phyloP scores from a whole-genome alignment of 2,797 vertebrate genomes.

The Carduelis carduelis region DNA sequence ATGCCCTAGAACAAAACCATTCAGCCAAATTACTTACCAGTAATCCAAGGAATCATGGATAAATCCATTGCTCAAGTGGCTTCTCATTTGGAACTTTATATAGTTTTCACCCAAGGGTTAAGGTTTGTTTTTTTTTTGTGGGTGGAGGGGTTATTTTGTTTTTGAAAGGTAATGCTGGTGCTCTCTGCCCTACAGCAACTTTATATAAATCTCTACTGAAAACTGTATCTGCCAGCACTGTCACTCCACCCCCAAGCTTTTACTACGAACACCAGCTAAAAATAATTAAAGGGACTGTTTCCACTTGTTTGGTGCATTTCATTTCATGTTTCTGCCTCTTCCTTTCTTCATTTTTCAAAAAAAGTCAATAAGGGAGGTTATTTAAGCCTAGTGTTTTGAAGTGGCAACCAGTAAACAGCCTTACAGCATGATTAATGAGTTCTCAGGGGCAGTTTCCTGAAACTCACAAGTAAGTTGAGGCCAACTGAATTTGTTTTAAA shows the following conservation, averaged over 20 bases:
- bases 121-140: background rate
- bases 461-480: conserved; percentile 1
- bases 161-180: conserved; percentile 14
- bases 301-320: conserved; percentile 61
- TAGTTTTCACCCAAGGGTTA: conserved; percentile 70
- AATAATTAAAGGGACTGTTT: conserved; percentile 73
- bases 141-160: conserved; percentile 42
- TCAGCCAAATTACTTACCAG: conserved; percentile 72
- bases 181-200: conserved; percentile 67
- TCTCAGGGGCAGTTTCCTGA: conserved; percentile 48
- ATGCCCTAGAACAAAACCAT: conserved; percentile 75
- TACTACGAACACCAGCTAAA: conserved; percentile 42
- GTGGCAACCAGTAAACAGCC: conserved; percentile 38
- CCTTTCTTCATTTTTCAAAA: background rate
- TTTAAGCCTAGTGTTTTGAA: conserved; percentile 10
- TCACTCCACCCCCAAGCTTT: conserved; percentile 54
- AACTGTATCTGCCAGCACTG: conserved; percentile 33
- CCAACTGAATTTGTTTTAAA: background rate
- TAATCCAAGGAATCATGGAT: conserved; percentile 76
- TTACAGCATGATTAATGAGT: conserved; percentile 60
- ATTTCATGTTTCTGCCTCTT: conserved; percentile 31
- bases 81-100: conserved; percentile 73
- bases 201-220: conserved; percentile 75
- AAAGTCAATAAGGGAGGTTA: background rate
- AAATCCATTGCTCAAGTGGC: conserved; percentile 75